Conservation (phyloP, 2,888 invertebrate species). For the Andrena praecox region DNA sequence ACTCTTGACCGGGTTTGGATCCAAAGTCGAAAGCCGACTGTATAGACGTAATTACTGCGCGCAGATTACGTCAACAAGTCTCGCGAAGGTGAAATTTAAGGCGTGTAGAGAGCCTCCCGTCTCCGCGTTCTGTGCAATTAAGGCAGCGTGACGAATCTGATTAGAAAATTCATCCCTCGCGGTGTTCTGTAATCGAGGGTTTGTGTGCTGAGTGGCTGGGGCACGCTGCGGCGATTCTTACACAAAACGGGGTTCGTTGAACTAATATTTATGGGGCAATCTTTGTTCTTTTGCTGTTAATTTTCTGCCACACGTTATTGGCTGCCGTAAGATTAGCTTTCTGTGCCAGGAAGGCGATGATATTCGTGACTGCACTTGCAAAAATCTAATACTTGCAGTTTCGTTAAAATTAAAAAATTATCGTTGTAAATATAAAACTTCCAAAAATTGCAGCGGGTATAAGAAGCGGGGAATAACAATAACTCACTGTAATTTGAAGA, state of each 20-base stretch:
- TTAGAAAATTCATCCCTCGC: constrained; percentile 44
- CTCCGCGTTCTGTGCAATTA: constrained; percentile 35
- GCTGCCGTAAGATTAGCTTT: background rate
- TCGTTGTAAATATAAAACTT: too few relatives aligned
- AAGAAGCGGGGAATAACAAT: too few relatives aligned
- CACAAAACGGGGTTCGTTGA: background rate
- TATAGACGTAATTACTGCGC: background rate
- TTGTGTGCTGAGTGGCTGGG: background rate
- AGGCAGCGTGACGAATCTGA: constrained; percentile 47
- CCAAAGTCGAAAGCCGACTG: constrained; percentile 1
- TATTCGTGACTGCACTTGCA: background rate
- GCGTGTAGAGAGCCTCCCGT: constrained; percentile 26
- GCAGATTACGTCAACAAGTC: constrained; percentile 24
- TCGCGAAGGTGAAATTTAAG: constrained; percentile 53
- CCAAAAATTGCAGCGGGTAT: too few relatives aligned
- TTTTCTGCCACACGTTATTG: background rate
- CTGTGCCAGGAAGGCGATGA: background rate
- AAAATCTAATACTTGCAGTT: background rate
- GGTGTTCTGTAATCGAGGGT: background rate
- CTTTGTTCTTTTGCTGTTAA: background rate
- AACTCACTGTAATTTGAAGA: too few relatives aligned
- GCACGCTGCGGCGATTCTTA: background rate
- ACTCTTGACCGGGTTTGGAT: constrained; percentile 38
- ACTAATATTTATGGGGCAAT: background rate
- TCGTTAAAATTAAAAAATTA: background rate